These are phyloP conservation scores for Gyrodactylus bullatarudis DNA, from an alignment of 1,140 invertebrate genomes.

Conservation along the genomic window DNA sequence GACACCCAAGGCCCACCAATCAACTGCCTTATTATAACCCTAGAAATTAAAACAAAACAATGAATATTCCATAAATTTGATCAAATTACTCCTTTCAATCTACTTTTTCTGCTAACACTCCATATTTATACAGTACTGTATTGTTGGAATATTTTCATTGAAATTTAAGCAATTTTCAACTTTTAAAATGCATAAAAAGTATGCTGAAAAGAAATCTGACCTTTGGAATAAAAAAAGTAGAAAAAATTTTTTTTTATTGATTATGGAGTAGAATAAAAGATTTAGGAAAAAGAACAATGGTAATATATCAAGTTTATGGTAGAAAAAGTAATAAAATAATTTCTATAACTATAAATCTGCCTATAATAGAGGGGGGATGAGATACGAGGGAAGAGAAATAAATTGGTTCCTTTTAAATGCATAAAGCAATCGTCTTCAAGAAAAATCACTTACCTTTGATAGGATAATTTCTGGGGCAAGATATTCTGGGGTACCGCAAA, in stretches of 20 bases:
- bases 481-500: slow-evolving; percentile 97
- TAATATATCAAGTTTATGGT: too few species aligned
- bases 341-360: too few species aligned
- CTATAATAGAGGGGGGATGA: too few species aligned
- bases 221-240: too few species aligned
- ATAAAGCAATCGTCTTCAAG: background rate
- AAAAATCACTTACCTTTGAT: slow-evolving; percentile 30
- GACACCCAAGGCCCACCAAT: slow-evolving; percentile 17
- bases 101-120: background rate
- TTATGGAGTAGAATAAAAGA: too few species aligned
- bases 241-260: too few species aligned
- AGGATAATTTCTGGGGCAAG: slow-evolving; percentile 88
- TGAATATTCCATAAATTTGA: background rate
- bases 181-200: slow-evolving; percentile 6
- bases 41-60: background rate
- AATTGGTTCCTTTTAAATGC: background rate
- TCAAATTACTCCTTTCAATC: background rate
- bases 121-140: background rate
- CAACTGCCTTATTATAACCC: slow-evolving; percentile 8
- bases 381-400: slow-evolving; percentile 8
- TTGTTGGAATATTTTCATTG: background rate
- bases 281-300: too few species aligned
- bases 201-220: too few species aligned
- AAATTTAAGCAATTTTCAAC: slow-evolving; percentile 2
- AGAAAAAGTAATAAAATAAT: too few species aligned